Percentiles rank a stretch among this genome's conserved stretches.
phyloP scores from a whole-genome alignment of 2,888 invertebrate species.

The Aphelenchoides bicaudatus region DNA sequence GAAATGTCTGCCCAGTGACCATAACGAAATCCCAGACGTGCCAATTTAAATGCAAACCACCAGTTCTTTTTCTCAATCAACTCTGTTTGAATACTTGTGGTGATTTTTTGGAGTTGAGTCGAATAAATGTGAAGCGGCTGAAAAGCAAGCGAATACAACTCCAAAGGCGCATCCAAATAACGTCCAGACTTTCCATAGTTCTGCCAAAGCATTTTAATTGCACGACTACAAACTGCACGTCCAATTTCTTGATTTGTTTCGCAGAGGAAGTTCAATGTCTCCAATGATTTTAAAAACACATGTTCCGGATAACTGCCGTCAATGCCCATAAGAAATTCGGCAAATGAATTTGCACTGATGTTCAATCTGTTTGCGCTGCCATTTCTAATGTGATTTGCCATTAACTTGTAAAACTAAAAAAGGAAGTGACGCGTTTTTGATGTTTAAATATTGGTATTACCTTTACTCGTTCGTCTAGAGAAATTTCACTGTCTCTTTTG shows the following conservation, averaged over 20 bases:
- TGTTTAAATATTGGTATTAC: neutral
- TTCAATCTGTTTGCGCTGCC: neutral
- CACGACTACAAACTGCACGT: conserved; percentile 7
- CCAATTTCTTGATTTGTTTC: conserved; percentile 19
- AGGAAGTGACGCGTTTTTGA: too few species aligned
- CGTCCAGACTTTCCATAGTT: neutral
- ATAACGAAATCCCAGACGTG: conserved; percentile 28
- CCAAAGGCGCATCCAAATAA: neutral
- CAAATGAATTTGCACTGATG: neutral
- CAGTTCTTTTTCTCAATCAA: neutral
- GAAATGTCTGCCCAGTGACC: conserved; percentile 33
- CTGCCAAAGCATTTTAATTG: neutral
- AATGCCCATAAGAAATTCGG: neutral
- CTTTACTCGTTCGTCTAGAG: conserved; percentile 10
- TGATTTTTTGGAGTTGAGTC: neutral
- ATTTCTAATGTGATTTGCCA: neutral
- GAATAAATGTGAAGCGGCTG: neutral
- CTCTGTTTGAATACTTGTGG: neutral
- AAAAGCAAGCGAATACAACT: conserved; percentile 12
- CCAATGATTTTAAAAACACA: conserved; percentile 3
- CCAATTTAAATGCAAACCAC: conserved; percentile 26
- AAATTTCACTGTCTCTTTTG: too few species aligned
- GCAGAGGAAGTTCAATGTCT: conserved; percentile 22
- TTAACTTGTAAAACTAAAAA: conserved; percentile 7
- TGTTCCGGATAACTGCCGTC: neutral